phyloP scores from a whole-genome alignment of 2,888 invertebrate genomes.

The Acanthacorydalis orientalis region DNA sequence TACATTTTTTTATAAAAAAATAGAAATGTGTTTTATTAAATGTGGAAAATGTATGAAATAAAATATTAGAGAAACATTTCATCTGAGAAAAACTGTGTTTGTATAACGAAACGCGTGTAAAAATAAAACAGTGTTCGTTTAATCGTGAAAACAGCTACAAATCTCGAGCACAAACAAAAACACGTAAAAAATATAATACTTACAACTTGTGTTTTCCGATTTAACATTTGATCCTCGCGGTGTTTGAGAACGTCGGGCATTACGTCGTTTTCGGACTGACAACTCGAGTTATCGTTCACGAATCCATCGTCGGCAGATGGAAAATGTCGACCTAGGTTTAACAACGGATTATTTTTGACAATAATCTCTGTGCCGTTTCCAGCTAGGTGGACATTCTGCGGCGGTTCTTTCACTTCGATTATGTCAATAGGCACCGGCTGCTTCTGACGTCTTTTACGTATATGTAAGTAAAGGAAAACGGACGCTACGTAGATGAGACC shows the following conservation, averaged over 20 bases:
- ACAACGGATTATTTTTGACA: conserved; percentile 61
- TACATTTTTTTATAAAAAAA: too few species aligned
- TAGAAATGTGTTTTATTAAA: too few species aligned
- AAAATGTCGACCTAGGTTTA: conserved; percentile 44
- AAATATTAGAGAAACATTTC: too few species aligned
- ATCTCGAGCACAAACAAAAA: too few species aligned
- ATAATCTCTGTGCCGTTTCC: conserved; percentile 45
- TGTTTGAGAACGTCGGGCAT: conserved; percentile 27
- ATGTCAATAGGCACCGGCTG: conserved; percentile 24
- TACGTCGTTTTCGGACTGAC: conserved; percentile 48
- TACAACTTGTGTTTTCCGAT: too few species aligned
- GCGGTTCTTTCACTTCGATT: conserved; percentile 24
- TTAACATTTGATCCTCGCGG: conserved; percentile 15
- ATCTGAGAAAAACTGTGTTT: too few species aligned
- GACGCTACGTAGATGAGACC: conserved; percentile 76
- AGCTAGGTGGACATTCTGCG: conserved; percentile 14
- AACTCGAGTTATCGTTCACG: conserved; percentile 33
- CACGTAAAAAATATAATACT: too few species aligned
- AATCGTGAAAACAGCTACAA: too few species aligned
- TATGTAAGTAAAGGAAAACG: conserved; percentile 65
- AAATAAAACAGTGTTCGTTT: too few species aligned
- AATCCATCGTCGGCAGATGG: conserved; percentile 21
- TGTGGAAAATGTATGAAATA: too few species aligned
- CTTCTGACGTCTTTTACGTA: conserved; percentile 41
- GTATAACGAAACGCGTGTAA: too few species aligned